Base-by-base conservation (phyloP, 2,888 invertebrate genomes). In the Meganola albula region DNA sequence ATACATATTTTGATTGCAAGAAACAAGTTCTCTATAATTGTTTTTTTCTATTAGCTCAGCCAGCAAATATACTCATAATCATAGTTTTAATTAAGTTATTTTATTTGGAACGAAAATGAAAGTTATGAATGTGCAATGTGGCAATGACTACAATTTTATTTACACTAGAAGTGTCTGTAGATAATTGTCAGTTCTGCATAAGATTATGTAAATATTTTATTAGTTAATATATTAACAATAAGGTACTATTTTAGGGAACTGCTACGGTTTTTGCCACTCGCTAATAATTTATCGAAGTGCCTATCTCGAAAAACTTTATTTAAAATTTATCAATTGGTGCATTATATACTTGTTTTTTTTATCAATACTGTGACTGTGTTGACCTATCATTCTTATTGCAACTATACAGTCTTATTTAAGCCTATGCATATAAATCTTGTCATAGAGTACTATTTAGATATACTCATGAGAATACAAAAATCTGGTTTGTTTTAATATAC, bases 81-180 rank as follows among this genome's bases (percentile, higher is more conserved):
- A 49, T 59, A 58, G 58, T 59, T 60, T 53, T 52, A 53, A 48
- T 31, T 67, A 63, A 60, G 62, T 62, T 64, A 58, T 52, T 64
- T 58, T 55, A 52, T 63, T 57, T 62, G n/a, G n/a, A n/a, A n/a
- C n/a, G n/a, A 53, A 52, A 61, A 53, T 54, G 47, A 61, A 58
- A 56, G 47, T 37, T 54, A 58, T 63, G 48, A 59, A 63, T 72
- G 75, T 78, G 75, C 72, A 74, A 73, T 74, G 71, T 73, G 75
- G 71, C 74, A 74, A 69, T 62, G 50, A 60, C 44, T 64, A 65
- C 58, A 53, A 40, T 50, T 40, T 61, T 62, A 63, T 53, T 48
- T 45, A 63, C 72, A 72, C 74, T 68, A 73, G 69, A 71, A 73
- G 71, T 74, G 75, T 67, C 52, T 77, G 74, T 80, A 80, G 73